Evolutionary conservation across 2,113 vertebrate species (phyloP).

Genomic region (Phyllostomus hastatus): DNA sequence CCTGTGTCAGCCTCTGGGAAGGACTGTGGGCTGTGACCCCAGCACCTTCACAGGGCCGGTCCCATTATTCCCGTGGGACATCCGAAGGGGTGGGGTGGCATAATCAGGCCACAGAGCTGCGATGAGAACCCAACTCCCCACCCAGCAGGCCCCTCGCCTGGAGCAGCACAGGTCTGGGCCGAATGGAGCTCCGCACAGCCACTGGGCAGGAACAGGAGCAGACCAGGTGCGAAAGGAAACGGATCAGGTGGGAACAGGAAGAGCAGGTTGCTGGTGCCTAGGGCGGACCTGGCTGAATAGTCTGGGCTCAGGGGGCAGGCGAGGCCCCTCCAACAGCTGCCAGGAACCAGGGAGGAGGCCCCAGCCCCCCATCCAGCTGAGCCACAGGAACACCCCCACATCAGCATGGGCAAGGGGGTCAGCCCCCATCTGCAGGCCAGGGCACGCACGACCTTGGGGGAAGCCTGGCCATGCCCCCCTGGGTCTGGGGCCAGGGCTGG

Average conservation of each 20-base stretch:
- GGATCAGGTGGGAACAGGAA: background rate
- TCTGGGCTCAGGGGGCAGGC: background rate
- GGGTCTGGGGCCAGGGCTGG: background rate
- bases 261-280: background rate
- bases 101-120: background rate
- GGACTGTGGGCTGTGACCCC: background rate
- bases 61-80: rapidly evolving
- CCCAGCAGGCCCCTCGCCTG: background rate
- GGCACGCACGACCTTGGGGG: rapidly evolving
- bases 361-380: background rate
- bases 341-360: background rate
- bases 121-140: background rate
- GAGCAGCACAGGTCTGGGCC: background rate
- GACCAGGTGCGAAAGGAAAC: background rate
- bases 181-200: background rate
- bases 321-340: background rate
- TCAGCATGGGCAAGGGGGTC: rapidly evolving
- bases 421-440: too few relatives aligned
- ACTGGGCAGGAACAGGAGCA: background rate
- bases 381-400: background rate
- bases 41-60: background rate
- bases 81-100: rapidly evolving
- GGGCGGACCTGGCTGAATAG: background rate
- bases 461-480: background rate
- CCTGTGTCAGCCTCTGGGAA: too few relatives aligned